Base-by-base conservation (phyloP, 2,888 invertebrate genomes). In the Phaonia tiefii region DNA sequence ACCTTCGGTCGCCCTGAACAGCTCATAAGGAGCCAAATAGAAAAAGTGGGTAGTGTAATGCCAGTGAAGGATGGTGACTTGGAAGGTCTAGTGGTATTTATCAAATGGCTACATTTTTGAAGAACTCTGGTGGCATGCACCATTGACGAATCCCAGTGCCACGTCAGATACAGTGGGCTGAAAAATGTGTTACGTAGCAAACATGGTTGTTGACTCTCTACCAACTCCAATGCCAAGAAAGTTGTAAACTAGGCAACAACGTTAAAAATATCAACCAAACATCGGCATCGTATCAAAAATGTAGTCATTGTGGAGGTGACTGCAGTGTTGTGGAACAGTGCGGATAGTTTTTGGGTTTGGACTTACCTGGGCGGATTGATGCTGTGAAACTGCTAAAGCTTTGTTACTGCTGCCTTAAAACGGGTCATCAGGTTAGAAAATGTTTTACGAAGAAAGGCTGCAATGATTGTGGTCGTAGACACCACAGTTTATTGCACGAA, bases 361-460 rank as follows among this genome's bases (percentile, higher is more conserved):
- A 65, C 5, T 31, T 56, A 0, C 20, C 72, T 22, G 72, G 66
- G 20, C 58, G 72, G 31, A 65, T 66, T 66, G 66, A 58, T 8
- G 66, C 17, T 15, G 51, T 37, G 22, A 51, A 37, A 11, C 51
- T 44, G 26, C 15, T 66, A 1, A 46, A 20, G 10, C 25, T 71
- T 7, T 72, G 77, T 66, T 77, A 72, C 39, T 63, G 31, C 7
- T 77, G 77, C 54, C 56, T 77, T 0, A 77, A 72, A 49, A 58
- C 26, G 7, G 10, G 20, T 1, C 78, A 78, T 22, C 73, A 67
- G 5, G 60, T 58, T 0, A 10, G n/a, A 3, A 72, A 66, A 46
- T 72, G 73, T 58, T 73, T 37, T 60, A 26, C 17, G 39, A 63
- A 58, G n/a, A 22, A 67, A 31, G 31, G 31, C 3, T 31, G 31